phyloP scores from a whole-genome alignment of 2,113 vertebrate genomes.

The Heterotilapia buettikoferi region DNA sequence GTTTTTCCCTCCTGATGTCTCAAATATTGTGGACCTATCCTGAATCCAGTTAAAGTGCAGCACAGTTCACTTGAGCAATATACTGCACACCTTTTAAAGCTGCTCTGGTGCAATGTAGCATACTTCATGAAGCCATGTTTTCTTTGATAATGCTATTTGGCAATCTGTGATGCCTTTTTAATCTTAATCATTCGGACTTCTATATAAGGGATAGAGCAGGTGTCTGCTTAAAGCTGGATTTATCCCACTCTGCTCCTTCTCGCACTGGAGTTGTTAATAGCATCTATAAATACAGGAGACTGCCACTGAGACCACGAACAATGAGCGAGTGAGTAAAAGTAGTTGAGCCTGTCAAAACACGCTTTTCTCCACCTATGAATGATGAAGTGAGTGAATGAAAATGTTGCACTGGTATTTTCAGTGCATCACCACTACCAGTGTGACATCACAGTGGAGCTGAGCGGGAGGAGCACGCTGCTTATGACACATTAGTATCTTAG shows the following conservation, averaged over 20 bases:
- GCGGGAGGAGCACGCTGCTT: constrained; percentile 29
- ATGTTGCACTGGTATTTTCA: constrained; percentile 4
- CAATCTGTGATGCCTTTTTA: not conserved
- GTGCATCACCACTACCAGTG: constrained; percentile 25
- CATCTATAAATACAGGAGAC: not conserved
- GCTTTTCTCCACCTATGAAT: not conserved
- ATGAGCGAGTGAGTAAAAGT: not conserved
- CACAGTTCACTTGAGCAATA: not conserved
- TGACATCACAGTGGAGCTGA: constrained; percentile 45
- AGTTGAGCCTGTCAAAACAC: not conserved
- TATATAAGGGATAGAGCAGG: not conserved
- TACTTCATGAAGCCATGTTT: not conserved
- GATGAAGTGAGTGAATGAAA: constrained; percentile 1
- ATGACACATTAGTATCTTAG: constrained; percentile 74
- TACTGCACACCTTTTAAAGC: not conserved
- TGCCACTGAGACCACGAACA: not conserved
- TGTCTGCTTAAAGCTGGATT: not conserved
- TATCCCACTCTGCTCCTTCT: not conserved
- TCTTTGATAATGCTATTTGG: not conserved
- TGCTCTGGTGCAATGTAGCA: not conserved
- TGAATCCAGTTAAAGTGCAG: not conserved
- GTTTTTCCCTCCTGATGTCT: fast-evolving
- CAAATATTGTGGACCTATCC: not conserved
- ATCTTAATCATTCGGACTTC: not conserved
- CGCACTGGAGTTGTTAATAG: not conserved